phyloP scores from a whole-genome alignment of 1,140 invertebrate genomes.

The Drosophila repleta region DNA sequence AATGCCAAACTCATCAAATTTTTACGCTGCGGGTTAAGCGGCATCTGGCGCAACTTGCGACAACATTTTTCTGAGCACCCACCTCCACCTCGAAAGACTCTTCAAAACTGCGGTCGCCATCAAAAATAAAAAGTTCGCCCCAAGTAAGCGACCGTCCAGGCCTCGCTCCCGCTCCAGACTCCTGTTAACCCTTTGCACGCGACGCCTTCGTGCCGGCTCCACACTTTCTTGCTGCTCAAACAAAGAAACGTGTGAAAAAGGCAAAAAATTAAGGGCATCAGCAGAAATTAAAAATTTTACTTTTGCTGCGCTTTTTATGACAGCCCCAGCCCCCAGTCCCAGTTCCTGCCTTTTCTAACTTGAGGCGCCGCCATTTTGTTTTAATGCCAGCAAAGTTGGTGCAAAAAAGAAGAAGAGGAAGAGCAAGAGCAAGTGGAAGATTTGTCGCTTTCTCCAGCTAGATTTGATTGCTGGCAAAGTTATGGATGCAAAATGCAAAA shows the following conservation, averaged over 20 bases:
- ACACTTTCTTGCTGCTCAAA: conserved; percentile 38
- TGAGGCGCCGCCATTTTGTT: conserved; percentile 52
- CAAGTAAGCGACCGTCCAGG: not conserved
- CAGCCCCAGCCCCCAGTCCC: too few species aligned
- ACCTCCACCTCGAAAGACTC: conserved; percentile 37
- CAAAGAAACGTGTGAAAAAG: conserved; percentile 77
- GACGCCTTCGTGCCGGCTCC: conserved; percentile 14
- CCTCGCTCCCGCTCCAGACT: too few species aligned
- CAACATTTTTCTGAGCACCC: conserved; percentile 30
- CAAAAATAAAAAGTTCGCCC: conserved; percentile 43
- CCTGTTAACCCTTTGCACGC: conserved; percentile 59
- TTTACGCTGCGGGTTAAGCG: conserved; percentile 76
- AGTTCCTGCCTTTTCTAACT: conserved; percentile 6
- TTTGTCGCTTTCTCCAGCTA: conserved; percentile 4
- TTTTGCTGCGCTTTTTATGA: conserved; percentile 20
- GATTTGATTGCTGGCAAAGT: conserved; percentile 68
- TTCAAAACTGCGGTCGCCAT: conserved; percentile 69
- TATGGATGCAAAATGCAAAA: conserved; percentile 81
- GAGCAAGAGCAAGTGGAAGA: not conserved
- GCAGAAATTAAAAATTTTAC: conserved; percentile 55
- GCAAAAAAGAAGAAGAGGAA: conserved; percentile 24
- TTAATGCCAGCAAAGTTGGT: conserved; percentile 8
- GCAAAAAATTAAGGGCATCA: conserved; percentile 73
- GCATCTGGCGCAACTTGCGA: conserved; percentile 64
- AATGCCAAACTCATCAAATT: conserved; percentile 83